phyloP scores from a whole-genome alignment of 2,113 vertebrate species.

The Gambusia affinis region DNA sequence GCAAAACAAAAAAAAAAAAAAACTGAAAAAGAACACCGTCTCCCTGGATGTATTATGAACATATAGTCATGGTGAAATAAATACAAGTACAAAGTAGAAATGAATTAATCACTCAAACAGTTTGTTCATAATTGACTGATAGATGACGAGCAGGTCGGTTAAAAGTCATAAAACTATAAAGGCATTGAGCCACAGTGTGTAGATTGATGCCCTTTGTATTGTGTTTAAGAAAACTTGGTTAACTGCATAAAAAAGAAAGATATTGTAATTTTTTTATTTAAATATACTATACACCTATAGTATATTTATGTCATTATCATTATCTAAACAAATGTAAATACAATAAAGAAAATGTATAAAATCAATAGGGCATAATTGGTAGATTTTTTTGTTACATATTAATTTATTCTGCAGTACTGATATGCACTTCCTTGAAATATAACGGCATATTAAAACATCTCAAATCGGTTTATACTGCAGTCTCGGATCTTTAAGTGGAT shows the following conservation, averaged over 20 bases:
- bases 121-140: neutral
- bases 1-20: too few species aligned
- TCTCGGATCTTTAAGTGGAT: neutral
- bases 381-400: neutral
- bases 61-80: too few species aligned
- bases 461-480: neutral
- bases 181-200: neutral
- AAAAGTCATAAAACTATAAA: neutral
- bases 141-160: neutral
- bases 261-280: neutral
- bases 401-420: too few species aligned
- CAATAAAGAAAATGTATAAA: too few species aligned
- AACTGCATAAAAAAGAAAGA: too few species aligned
- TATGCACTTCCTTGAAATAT: neutral
- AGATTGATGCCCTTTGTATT: neutral
- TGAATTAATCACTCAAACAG: too few species aligned
- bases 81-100: too few species aligned
- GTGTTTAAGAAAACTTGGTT: too few species aligned
- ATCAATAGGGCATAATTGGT: too few species aligned
- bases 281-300: neutral
- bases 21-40: too few species aligned
- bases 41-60: too few species aligned
- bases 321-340: neutral
- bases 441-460: neutral
- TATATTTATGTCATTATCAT: neutral